phyloP scores from a whole-genome alignment of 2,797 vertebrate species.

The Paratrypauchen microcephalus region DNA sequence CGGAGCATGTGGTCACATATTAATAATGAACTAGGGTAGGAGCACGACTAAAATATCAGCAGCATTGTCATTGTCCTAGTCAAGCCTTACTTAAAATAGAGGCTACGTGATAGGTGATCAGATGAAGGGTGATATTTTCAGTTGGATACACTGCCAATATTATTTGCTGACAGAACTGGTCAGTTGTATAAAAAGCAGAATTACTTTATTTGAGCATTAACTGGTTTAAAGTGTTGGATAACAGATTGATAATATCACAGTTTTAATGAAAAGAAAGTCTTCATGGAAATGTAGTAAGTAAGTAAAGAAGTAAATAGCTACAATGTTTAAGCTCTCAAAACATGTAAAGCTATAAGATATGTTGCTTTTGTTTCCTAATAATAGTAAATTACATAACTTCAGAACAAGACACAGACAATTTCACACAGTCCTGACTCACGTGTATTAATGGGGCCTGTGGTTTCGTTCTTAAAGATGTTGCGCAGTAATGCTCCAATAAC shows the following conservation, averaged over 20 bases:
- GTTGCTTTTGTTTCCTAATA: neutral
- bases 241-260: neutral
- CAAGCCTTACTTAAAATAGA: slow-evolving; percentile 65
- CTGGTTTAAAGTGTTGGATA: neutral
- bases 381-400: neutral
- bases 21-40: slow-evolving; percentile 76
- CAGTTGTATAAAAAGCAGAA: neutral
- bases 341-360: neutral
- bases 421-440: neutral
- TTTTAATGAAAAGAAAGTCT: slow-evolving; percentile 3
- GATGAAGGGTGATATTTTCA: slow-evolving; percentile 33
- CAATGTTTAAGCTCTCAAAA: slow-evolving; percentile 1
- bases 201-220: neutral
- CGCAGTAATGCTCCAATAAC: slow-evolving; percentile 22
- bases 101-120: slow-evolving; percentile 49
- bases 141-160: slow-evolving; percentile 2
- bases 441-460: slow-evolving; percentile 1
- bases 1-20: slow-evolving; percentile 74
- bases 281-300: slow-evolving; percentile 12
- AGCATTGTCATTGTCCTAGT: slow-evolving; percentile 63
- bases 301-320: neutral
- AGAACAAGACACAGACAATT: neutral
- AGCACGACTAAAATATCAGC: slow-evolving; percentile 72
- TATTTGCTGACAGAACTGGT: neutral
- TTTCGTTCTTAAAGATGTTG: slow-evolving; percentile 9